Evolutionary conservation across 1,140 invertebrate genomes (phyloP).

Genomic region (Heliothis virescens): DNA sequence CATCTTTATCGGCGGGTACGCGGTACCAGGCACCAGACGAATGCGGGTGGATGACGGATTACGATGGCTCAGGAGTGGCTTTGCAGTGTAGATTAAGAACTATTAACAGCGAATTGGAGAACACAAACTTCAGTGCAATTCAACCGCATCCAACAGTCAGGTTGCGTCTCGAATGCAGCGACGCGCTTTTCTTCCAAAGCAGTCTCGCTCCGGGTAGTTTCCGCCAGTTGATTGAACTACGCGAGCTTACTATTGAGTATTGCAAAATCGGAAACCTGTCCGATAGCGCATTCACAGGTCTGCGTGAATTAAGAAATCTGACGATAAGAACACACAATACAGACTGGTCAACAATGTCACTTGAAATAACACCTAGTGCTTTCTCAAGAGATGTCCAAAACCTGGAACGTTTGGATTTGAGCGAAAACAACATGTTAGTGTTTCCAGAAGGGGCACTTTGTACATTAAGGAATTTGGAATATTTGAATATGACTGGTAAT

Average conservation of each 20-base stretch:
- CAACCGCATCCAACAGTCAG: slow-evolving; percentile 95
- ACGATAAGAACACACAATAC: slow-evolving; percentile 95
- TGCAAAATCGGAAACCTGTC: slow-evolving; percentile 96
- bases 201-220: slow-evolving; percentile 94
- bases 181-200: slow-evolving; percentile 94
- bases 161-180: slow-evolving; percentile 93
- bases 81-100: slow-evolving; percentile 93
- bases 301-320: slow-evolving; percentile 93
- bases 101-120: slow-evolving; percentile 95
- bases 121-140: slow-evolving; percentile 95
- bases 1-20: slow-evolving; percentile 82
- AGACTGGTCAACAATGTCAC: slow-evolving; percentile 94
- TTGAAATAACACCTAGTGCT: slow-evolving; percentile 91
- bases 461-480: slow-evolving; percentile 91
- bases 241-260: slow-evolving; percentile 94
- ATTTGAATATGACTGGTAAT: slow-evolving; percentile 93
- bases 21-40: slow-evolving; percentile 94
- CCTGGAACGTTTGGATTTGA: slow-evolving; percentile 93
- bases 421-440: slow-evolving; percentile 95
- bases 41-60: slow-evolving; percentile 92
- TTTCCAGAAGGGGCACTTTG: slow-evolving; percentile 94
- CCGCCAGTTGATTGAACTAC: slow-evolving; percentile 92
- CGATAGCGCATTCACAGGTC: slow-evolving; percentile 92
- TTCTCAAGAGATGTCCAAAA: slow-evolving; percentile 91
- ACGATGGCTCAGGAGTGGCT: slow-evolving; percentile 89